A percentile compares a stretch with the other conserved stretches of the same genome.
Conservation (phyloP, 2,113 vertebrate species). For the Sceloporus tristichus region DNA sequence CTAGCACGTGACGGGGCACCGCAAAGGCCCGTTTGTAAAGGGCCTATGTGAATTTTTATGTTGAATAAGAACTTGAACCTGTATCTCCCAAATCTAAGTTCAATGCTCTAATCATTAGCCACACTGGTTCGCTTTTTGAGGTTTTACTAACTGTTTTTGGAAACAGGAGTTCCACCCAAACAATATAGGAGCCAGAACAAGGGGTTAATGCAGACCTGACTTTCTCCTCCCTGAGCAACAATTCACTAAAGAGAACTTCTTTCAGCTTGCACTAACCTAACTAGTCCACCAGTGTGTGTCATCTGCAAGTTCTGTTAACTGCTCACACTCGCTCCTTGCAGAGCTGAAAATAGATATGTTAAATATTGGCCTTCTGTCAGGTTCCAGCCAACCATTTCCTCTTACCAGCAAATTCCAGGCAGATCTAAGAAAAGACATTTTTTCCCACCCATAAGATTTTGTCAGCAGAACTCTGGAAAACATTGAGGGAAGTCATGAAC, state of each 20-base stretch:
- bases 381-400: constrained; percentile 45
- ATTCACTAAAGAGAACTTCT: constrained; percentile 10
- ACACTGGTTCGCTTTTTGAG: too few species aligned
- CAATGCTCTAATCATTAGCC: too few species aligned
- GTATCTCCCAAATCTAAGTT: too few species aligned
- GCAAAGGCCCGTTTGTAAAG: too few species aligned
- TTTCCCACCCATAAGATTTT: constrained; percentile 18
- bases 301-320: constrained; percentile 17
- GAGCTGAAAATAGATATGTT: constrained; percentile 44
- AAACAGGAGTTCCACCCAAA: not conserved
- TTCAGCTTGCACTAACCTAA: not conserved
- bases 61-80: too few species aligned
- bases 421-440: constrained; percentile 34
- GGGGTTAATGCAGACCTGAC: not conserved
- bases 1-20: too few species aligned
- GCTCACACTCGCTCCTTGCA: constrained; percentile 23
- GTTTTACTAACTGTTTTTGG: not conserved
- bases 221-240: constrained; percentile 6
- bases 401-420: constrained; percentile 41
- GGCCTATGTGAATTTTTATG: too few species aligned
- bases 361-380: constrained; percentile 41
- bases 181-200: not conserved
- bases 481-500: not conserved
- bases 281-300: constrained; percentile 16
- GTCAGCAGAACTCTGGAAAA: constrained; percentile 19